Evolutionary conservation across 1,140 invertebrate species (phyloP).

Genomic region (Habropoda laboriosa): DNA sequence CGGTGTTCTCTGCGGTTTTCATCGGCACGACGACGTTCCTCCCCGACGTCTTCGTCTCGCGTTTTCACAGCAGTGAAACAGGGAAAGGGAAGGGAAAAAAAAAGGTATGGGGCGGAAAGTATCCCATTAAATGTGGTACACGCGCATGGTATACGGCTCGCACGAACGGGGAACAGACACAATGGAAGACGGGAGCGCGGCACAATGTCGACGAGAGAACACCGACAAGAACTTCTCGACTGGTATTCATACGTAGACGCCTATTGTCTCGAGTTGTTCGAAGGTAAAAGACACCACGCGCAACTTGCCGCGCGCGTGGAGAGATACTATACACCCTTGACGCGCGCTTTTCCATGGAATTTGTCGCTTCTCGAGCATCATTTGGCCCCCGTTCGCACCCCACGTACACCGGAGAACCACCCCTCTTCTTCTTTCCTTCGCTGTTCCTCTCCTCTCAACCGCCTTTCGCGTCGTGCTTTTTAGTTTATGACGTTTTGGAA

Average conservation of each 20-base stretch:
- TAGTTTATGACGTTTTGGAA: conserved; percentile 27
- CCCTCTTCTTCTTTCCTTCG: not conserved
- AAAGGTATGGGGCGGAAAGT: conserved; percentile 56
- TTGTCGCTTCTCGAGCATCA: conserved; percentile 29
- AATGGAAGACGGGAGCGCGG: conserved; percentile 47
- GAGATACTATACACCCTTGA: not conserved
- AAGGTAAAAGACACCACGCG: conserved; percentile 67
- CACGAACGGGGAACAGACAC: conserved; percentile 15
- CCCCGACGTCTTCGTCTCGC: not conserved
- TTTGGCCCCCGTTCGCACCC: not conserved
- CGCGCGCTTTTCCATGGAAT: conserved; percentile 42
- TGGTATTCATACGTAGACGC: conserved; percentile 70
- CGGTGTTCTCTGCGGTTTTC: not conserved
- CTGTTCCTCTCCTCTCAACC: not conserved
- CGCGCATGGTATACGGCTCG: not conserved
- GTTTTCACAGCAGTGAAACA: conserved; percentile 17
- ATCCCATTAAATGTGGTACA: conserved; percentile 45
- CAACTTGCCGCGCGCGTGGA: conserved; percentile 30
- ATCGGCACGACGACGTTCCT: no score
- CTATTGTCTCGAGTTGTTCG: conserved; percentile 73
- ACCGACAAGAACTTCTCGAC: conserved; percentile 65
- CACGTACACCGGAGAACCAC: no score
- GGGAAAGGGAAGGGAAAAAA: conserved; percentile 2
- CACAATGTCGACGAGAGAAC: conserved; percentile 52
- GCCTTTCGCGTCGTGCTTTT: not conserved